phyloP scores from a whole-genome alignment of 1,140 invertebrate species.

The Cherax quadricarinatus region DNA sequence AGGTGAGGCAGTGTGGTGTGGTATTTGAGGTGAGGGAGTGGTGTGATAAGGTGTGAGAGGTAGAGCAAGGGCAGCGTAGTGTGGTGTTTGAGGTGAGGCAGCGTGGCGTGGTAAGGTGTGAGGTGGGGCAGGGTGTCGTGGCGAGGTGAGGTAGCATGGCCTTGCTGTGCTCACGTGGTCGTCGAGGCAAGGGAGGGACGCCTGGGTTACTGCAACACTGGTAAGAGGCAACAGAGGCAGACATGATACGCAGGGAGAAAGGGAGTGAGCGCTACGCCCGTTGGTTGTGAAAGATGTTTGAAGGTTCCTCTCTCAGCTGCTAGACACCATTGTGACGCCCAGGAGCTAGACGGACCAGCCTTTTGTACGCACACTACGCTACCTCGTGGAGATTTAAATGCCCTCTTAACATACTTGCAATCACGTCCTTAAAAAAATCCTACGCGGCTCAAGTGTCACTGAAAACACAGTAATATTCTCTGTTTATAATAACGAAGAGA shows the following conservation, averaged over 20 bases:
- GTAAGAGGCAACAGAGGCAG: no score
- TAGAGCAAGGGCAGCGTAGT: no score
- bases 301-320: conserved; percentile 46
- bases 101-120: neutral
- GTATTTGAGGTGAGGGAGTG: neutral
- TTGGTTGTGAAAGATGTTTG: neutral
- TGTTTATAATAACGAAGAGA: no score
- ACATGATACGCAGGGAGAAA: neutral
- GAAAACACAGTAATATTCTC: no score
- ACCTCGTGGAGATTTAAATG: conserved; percentile 59
- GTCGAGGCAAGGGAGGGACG: no score
- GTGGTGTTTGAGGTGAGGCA: neutral
- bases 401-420: conserved; percentile 15
- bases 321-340: conserved; percentile 48
- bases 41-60: neutral
- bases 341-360: conserved; percentile 38
- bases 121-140: neutral
- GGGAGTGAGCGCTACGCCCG: neutral
- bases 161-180: no score
- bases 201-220: no score
- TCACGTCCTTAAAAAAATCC: neutral
- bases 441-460: neutral
- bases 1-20: neutral
- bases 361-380: conserved; percentile 39
- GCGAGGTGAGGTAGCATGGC: no score